Conservation (phyloP, 2,888 invertebrate genomes). For the Epinotia demarniana region DNA sequence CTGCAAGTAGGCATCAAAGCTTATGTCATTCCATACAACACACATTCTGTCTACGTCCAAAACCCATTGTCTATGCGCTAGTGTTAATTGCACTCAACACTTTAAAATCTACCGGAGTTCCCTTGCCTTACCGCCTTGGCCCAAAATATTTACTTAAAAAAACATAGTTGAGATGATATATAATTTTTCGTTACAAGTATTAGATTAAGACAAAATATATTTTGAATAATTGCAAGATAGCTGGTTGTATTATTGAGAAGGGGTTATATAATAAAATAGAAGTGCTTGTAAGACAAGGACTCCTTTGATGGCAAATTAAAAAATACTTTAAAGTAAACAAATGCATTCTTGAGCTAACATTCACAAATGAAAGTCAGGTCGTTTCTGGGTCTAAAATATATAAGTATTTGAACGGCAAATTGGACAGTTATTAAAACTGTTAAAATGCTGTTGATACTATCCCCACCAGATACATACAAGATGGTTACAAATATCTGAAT, state of each 20-base stretch:
- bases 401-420: not conserved
- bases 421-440: not conserved
- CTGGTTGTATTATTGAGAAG: not conserved
- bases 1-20: no score
- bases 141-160: not conserved
- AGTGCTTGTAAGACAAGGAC: constrained; percentile 21
- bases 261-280: not conserved
- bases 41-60: not conserved
- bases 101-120: constrained; percentile 18
- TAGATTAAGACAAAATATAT: no score
- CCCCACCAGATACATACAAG: not conserved
- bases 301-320: constrained; percentile 16
- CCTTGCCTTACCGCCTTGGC: not conserved
- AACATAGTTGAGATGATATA: not conserved
- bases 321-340: constrained; percentile 22
- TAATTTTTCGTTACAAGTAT: not conserved
- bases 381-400: not conserved
- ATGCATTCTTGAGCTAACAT: constrained; percentile 30
- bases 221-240: no score
- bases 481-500: not conserved
- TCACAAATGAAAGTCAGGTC: not conserved
- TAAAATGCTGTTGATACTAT: not conserved
- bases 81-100: constrained; percentile 12
- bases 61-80: not conserved
- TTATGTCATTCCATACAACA: no score